phyloP scores from a whole-genome alignment of 2,888 invertebrate species.

The Chydorus sphaericus region DNA sequence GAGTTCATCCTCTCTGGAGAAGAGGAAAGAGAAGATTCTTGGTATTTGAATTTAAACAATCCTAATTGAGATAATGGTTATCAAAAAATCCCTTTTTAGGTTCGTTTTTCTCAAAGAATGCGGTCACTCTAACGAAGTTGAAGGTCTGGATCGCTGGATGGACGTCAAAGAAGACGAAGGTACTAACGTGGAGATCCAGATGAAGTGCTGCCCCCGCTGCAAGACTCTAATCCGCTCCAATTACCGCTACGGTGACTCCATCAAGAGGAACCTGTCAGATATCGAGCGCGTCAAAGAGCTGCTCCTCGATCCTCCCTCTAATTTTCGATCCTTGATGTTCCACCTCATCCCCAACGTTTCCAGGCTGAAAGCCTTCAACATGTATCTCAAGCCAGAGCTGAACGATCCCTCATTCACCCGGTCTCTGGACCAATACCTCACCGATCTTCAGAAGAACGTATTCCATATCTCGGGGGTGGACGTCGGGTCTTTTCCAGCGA shows the following conservation, averaged over 20 bases:
- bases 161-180: not conserved
- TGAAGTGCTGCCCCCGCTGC: conserved; percentile 41
- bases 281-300: conserved; percentile 24
- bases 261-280: conserved; percentile 30
- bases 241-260: conserved; percentile 38
- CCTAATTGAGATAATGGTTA: too few relatives aligned
- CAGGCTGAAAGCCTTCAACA: too few relatives aligned
- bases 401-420: too few relatives aligned
- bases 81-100: too few relatives aligned
- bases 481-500: too few relatives aligned
- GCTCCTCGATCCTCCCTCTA: not conserved
- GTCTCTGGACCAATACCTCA: too few relatives aligned
- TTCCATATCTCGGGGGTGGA: too few relatives aligned
- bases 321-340: not conserved
- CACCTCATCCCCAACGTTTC: too few relatives aligned
- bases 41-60: too few relatives aligned
- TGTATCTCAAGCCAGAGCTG: too few relatives aligned
- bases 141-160: conserved; percentile 27
- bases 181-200: conserved; percentile 18
- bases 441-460: too few relatives aligned
- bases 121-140: conserved; percentile 28
- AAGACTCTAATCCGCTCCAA: conserved; percentile 43
- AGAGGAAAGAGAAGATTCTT: conserved; percentile 40
- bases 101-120: conserved; percentile 26
- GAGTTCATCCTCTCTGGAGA: conserved; percentile 33